Conservation (phyloP, 2,888 invertebrate species). For the Nymphalis c-album region DNA sequence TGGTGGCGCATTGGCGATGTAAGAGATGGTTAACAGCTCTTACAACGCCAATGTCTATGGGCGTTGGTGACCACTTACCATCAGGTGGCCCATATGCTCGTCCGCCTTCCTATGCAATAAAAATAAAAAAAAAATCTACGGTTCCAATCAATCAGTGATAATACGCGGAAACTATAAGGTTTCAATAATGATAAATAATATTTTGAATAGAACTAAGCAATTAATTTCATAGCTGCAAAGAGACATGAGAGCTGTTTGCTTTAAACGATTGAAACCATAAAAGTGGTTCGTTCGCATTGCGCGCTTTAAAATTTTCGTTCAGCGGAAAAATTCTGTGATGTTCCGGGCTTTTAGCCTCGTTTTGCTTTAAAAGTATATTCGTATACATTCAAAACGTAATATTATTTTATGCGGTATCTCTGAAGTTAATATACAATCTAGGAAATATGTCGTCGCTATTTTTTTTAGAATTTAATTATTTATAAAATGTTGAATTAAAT, state of each 20-base stretch:
- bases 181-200: not conserved
- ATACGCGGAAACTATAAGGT: no score
- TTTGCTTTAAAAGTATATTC: conserved; percentile 16
- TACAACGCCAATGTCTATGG: no score
- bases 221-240: conserved; percentile 7
- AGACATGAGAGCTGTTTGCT: not conserved
- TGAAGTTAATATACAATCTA: conserved; percentile 1
- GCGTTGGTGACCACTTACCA: no score
- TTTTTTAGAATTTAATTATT: not conserved
- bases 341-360: conserved; percentile 24
- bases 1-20: no score
- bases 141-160: no score
- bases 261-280: conserved; percentile 26
- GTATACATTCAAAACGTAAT: conserved; percentile 9
- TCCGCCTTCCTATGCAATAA: no score
- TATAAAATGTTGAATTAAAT: no score
- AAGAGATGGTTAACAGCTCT: no score
- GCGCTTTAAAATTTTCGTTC: conserved; percentile 24
- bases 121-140: no score
- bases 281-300: conserved; percentile 15
- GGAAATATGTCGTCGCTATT: not conserved
- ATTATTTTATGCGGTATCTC: conserved; percentile 13
- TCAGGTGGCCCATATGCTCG: no score
- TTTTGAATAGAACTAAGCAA: conserved; percentile 7
- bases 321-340: conserved; percentile 24